These are phyloP conservation scores for Nemapogon koenigi DNA, from an alignment of 2,888 invertebrate species.

Conservation along the genomic window DNA sequence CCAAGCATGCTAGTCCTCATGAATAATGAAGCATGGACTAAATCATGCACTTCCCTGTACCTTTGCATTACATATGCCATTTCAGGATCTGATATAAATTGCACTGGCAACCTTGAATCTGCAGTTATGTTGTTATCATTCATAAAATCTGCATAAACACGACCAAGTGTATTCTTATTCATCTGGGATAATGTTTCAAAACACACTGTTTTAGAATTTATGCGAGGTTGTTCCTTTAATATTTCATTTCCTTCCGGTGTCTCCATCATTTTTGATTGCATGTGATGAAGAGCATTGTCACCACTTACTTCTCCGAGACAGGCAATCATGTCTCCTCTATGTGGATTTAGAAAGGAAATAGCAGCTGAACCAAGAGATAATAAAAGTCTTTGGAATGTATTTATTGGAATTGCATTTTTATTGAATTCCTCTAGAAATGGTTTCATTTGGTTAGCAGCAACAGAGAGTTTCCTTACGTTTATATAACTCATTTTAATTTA, in stretches of 20 bases:
- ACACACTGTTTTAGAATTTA: constrained; percentile 83
- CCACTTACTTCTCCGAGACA: constrained; percentile 93
- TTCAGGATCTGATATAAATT: constrained; percentile 88
- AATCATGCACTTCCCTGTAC: constrained; percentile 96
- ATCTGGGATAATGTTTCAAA: constrained; percentile 72
- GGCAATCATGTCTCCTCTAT: constrained; percentile 90
- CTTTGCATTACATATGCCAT: constrained; percentile 96
- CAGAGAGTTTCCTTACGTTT: no score
- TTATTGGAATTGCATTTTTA: constrained; percentile 69
- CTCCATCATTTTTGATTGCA: constrained; percentile 76
- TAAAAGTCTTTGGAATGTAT: constrained; percentile 75
- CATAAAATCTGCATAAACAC: constrained; percentile 85
- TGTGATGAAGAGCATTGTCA: constrained; percentile 70
- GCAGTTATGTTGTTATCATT: constrained; percentile 87
- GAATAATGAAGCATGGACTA: constrained; percentile 87
- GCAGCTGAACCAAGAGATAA: constrained; percentile 88
- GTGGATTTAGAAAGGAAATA: constrained; percentile 81
- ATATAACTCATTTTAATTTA: no score
- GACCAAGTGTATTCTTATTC: constrained; percentile 85
- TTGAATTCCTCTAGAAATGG: constrained; percentile 71
- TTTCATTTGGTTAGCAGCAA: no score
- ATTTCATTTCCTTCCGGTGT: constrained; percentile 82
- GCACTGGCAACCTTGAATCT: constrained; percentile 87
- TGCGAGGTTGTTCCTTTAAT: constrained; percentile 79
- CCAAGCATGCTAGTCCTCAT: constrained; percentile 95